phyloP scores from a whole-genome alignment of 2,113 vertebrate species.

The Coregonus clupeaformis region DNA sequence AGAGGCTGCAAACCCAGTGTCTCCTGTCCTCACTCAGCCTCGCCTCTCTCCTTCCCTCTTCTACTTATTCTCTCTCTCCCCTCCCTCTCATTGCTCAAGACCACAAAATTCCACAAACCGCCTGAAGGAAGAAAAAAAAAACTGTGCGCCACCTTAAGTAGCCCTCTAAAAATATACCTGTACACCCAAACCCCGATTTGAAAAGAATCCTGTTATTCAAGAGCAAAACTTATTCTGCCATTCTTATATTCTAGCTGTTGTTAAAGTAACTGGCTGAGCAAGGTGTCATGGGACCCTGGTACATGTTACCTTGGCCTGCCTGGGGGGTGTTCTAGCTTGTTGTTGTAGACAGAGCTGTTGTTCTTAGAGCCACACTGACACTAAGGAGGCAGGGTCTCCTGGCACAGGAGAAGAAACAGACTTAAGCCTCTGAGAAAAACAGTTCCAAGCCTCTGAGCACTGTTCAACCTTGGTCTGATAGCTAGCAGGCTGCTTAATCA shows the following conservation, averaged over 20 bases:
- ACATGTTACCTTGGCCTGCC: not conserved
- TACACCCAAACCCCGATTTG: constrained; percentile 31
- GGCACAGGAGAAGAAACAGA: not conserved
- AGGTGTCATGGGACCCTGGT: constrained; percentile 1
- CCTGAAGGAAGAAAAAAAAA: constrained; percentile 47
- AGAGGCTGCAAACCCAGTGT: not conserved
- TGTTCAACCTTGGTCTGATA: not conserved
- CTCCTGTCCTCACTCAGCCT: not conserved
- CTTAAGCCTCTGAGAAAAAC: too few species aligned
- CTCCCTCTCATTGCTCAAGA: constrained; percentile 40
- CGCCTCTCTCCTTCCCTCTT: not conserved
- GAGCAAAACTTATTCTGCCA: constrained; percentile 15
- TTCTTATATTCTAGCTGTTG: constrained; percentile 13
- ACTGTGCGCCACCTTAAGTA: constrained; percentile 22
- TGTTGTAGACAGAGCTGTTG: too few species aligned
- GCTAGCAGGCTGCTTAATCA: not conserved
- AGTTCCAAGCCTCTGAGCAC: not conserved
- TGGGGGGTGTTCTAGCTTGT: too few species aligned
- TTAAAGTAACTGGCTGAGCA: constrained; percentile 3
- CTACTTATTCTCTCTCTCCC: not conserved
- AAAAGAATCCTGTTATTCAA: constrained; percentile 40
- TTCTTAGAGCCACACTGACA: too few species aligned
- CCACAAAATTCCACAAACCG: constrained; percentile 9
- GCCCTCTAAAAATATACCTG: constrained; percentile 41
- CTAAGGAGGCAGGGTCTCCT: not conserved